A percentile compares a stretch with the other conserved stretches of the same genome.
These are phyloP conservation scores for Sciurus carolinensis DNA, from an alignment of 2,797 vertebrate genomes.

Conservation along the genomic window DNA sequence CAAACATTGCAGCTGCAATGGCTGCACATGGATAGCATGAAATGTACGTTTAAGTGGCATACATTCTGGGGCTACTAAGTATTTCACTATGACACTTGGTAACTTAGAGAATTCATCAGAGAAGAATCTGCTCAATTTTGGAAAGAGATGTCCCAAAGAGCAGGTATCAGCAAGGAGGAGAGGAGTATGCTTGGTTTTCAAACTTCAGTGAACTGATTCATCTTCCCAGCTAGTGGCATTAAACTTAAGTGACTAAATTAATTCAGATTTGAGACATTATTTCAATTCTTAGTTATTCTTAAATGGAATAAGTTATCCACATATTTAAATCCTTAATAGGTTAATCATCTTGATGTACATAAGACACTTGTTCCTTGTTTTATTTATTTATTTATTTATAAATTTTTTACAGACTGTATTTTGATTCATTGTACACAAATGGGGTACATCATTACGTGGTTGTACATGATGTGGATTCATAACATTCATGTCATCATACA, in stretches of 20 bases:
- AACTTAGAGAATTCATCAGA: conserved; percentile 1
- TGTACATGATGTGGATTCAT: no score
- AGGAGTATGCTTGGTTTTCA: not conserved
- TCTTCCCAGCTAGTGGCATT: not conserved
- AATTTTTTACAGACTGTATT: no score
- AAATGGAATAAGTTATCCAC: not conserved
- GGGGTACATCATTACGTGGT: no score
- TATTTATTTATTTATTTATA: no score
- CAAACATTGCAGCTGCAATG: not conserved
- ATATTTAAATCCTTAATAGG: not conserved
- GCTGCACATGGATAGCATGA: not conserved
- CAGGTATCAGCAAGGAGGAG: not conserved
- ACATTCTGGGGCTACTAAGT: not conserved
- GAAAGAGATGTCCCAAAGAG: not conserved
- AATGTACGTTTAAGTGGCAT: not conserved
- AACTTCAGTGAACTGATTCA: not conserved
- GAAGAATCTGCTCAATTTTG: conserved; percentile 8
- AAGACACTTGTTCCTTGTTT: conserved; percentile 3
- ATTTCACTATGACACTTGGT: not conserved
- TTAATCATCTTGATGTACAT: not conserved
- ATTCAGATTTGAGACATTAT: not conserved
- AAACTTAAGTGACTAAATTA: not conserved
- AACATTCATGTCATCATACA: no score
- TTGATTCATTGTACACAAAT: no score
- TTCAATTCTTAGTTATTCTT: conserved; percentile 25